Evolutionary conservation across 2,113 vertebrate species (phyloP).

Genomic region (Tragelaphus imberbis): DNA sequence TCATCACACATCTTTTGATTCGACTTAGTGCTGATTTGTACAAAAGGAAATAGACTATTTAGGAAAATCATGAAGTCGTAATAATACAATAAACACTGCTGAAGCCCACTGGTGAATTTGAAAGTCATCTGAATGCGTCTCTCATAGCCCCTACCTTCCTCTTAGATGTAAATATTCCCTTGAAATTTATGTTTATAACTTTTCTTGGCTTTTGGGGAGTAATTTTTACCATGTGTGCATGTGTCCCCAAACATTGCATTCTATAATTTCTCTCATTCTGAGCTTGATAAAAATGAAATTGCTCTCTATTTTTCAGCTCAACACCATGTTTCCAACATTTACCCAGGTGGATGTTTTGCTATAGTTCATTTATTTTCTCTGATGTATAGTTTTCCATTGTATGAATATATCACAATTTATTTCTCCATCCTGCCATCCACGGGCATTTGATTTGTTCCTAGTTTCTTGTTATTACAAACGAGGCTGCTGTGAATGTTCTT

Average conservation of each 20-base stretch:
- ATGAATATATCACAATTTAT: neutral
- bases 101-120: neutral
- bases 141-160: neutral
- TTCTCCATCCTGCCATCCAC: neutral
- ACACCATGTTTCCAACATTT: neutral
- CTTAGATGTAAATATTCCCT: neutral
- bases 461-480: neutral
- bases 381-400: conserved; percentile 6
- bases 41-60: neutral
- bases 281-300: neutral
- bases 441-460: neutral
- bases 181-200: neutral
- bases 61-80: neutral
- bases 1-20: neutral
- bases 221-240: neutral
- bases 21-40: neutral
- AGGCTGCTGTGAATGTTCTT: neutral
- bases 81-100: neutral
- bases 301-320: neutral
- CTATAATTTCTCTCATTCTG: neutral
- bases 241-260: neutral
- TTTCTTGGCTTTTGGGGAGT: neutral
- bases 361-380: neutral
- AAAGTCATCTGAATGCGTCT: neutral
- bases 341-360: neutral